phyloP scores from a whole-genome alignment of 2,113 vertebrate species.

The Phocoena sinus region DNA sequence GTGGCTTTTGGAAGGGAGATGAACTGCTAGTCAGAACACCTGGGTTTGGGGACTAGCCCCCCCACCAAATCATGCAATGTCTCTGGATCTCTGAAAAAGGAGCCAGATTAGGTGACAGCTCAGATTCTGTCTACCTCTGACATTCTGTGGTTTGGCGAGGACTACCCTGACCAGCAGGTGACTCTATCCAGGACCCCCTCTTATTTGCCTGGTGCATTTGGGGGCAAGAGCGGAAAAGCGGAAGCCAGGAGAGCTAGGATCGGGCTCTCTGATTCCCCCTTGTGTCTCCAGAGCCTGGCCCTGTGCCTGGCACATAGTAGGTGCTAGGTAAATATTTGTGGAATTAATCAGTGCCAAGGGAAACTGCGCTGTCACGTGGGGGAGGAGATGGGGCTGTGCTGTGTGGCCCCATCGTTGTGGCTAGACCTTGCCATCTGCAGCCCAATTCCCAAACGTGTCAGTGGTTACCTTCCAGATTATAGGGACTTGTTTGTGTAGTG shows the following conservation, averaged over 20 bases:
- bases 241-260: not conserved
- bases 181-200: not conserved
- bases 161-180: not conserved
- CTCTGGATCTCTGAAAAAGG: not conserved
- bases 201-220: not conserved
- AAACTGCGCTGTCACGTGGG: not conserved
- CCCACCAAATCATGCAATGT: not conserved
- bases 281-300: not conserved
- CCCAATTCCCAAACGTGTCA: not conserved
- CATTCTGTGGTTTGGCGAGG: not conserved
- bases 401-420: not conserved
- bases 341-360: not conserved
- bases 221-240: not conserved
- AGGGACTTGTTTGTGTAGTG: not conserved
- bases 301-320: not conserved
- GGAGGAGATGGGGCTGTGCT: not conserved
- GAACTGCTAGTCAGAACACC: not conserved
- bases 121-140: not conserved
- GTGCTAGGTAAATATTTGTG: not conserved
- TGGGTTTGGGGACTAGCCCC: not conserved
- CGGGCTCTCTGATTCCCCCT: not conserved
- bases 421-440: not conserved
- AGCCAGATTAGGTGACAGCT: rapidly evolving
- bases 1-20: not conserved
- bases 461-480: constrained; percentile 15